These are phyloP conservation scores for Gopherus flavomarginatus DNA, from an alignment of 2,113 vertebrate genomes.

Conservation along the genomic window DNA sequence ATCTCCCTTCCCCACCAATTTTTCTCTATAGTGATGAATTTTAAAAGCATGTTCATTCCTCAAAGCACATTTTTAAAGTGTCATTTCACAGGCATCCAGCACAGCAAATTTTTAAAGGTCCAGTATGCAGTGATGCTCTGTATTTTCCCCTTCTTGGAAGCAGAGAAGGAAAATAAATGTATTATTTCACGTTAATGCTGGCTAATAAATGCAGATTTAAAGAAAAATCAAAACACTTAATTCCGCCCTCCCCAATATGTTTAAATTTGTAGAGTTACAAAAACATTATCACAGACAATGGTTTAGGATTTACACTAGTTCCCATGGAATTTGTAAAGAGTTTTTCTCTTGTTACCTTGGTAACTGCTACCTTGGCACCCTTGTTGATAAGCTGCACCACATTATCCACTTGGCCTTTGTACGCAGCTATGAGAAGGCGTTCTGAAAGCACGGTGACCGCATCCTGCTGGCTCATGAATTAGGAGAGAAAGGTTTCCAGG, in stretches of 20 bases:
- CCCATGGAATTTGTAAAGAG: constrained; percentile 63
- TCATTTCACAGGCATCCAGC: not conserved
- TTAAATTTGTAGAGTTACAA: constrained; percentile 54
- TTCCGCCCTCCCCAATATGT: constrained; percentile 11
- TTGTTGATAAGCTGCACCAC: constrained; percentile 99
- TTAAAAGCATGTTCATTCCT: not conserved
- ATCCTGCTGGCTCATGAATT: constrained; percentile 99
- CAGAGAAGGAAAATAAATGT: not conserved
- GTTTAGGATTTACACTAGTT: constrained; percentile 61
- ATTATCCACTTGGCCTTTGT: constrained; percentile 97
- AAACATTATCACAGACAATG: constrained; percentile 57
- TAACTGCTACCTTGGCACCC: constrained; percentile 96
- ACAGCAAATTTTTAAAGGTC: not conserved
- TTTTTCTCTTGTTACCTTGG: constrained; percentile 90
- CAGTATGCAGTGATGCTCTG: not conserved
- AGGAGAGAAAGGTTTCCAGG: constrained; percentile 79
- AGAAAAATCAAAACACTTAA: constrained; percentile 38
- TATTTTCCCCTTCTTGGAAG: not conserved
- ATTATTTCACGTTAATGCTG: not conserved
- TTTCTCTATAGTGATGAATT: not conserved
- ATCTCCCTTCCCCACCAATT: fast-evolving
- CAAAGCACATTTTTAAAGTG: not conserved
- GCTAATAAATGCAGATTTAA: constrained; percentile 19
- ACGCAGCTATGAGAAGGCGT: constrained; percentile 95
- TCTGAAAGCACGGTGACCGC: constrained; percentile 95